Evolutionary conservation across 2,113 vertebrate species (phyloP).

Genomic region (Rhynchomys soricoides): DNA sequence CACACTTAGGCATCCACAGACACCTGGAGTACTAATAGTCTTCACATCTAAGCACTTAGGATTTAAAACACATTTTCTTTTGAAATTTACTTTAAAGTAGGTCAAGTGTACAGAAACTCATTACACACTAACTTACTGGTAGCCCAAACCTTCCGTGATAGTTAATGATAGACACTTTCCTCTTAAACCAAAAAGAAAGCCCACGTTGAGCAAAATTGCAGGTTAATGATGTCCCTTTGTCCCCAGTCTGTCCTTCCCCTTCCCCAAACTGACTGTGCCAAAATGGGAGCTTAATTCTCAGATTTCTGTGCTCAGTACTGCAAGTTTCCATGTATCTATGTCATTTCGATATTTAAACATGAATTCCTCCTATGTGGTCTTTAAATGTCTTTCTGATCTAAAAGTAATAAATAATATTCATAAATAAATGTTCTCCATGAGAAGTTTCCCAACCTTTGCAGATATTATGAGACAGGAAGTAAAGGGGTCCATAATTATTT

Average conservation of each 20-base stretch:
- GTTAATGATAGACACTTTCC: background rate
- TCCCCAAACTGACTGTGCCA: too few relatives aligned
- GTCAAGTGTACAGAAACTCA: background rate
- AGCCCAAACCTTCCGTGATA: background rate
- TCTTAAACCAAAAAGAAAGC: background rate
- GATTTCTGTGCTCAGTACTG: background rate
- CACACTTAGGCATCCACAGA: background rate
- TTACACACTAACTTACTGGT: background rate
- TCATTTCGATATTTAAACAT: background rate
- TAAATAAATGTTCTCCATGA: background rate
- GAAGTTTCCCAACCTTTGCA: background rate
- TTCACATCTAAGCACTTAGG: background rate
- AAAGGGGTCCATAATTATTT: background rate
- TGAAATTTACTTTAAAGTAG: background rate
- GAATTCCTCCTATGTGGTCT: background rate
- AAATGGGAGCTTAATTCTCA: background rate
- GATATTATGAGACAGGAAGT: background rate
- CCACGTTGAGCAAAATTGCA: background rate
- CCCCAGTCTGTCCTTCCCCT: background rate
- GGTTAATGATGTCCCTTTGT: accelerated
- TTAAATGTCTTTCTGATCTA: background rate
- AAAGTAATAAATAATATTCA: background rate
- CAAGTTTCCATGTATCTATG: background rate
- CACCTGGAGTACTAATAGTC: background rate
- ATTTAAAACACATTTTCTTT: background rate